Evolutionary conservation across 2,113 vertebrate species (phyloP).

Genomic region (Malaclemys terrapin): DNA sequence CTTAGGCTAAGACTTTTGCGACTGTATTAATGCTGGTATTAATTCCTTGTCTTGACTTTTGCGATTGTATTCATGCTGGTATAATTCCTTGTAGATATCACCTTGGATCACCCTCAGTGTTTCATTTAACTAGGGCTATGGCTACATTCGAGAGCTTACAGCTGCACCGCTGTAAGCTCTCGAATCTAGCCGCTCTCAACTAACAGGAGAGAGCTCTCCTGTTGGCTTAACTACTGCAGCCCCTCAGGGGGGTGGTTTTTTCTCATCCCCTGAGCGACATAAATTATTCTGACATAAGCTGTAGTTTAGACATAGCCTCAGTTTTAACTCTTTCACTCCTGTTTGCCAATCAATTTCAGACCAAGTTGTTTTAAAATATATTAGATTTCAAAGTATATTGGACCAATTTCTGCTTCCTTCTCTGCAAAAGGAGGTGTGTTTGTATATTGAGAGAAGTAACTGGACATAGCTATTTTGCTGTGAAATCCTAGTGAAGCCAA

Average conservation of each 20-base stretch:
- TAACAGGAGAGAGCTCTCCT: background rate
- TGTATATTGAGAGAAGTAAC: background rate
- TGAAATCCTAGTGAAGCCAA: conserved; percentile 17
- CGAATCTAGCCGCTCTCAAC: background rate
- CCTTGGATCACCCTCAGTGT: background rate
- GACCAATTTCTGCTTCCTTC: conserved; percentile 38
- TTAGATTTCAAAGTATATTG: background rate
- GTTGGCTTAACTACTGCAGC: background rate
- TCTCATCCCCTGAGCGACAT: background rate
- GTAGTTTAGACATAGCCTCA: fast-evolving
- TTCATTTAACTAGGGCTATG: background rate
- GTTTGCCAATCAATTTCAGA: background rate
- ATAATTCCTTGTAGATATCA: background rate
- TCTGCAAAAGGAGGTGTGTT: conserved; percentile 54
- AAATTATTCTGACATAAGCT: background rate
- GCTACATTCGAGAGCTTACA: background rate
- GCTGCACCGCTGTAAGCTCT: background rate
- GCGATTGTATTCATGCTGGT: background rate
- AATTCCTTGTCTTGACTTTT: background rate
- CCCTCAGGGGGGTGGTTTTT: background rate
- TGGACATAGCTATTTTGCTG: conserved; percentile 25
- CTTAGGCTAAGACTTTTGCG: conserved; percentile 9
- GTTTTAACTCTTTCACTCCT: conserved; percentile 41
- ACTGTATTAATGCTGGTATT: background rate
- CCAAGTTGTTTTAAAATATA: background rate